These are phyloP conservation scores for Sycophila sp. DNA, from an alignment of 1,140 invertebrate species.

Conservation along the genomic window DNA sequence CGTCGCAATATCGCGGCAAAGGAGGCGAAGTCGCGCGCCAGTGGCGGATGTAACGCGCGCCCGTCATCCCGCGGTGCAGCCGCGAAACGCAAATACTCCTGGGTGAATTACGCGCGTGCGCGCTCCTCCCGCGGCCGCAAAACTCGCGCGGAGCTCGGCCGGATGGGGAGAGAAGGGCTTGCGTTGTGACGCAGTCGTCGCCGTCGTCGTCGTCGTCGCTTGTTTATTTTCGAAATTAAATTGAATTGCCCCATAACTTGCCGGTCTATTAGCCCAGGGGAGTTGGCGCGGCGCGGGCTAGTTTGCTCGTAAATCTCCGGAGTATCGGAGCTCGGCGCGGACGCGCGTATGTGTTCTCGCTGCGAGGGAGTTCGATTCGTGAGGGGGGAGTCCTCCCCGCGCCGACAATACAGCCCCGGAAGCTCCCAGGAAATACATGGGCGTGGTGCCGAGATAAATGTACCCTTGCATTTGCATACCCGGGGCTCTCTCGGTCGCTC, in stretches of 20 bases:
- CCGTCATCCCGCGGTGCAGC: too few relatives aligned
- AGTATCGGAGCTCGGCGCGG: slow-evolving; percentile 50
- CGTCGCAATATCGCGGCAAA: too few relatives aligned
- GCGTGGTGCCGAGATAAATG: slow-evolving; percentile 62
- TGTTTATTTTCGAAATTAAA: slow-evolving; percentile 64
- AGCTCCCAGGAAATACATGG: slow-evolving; percentile 61
- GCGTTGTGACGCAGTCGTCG: slow-evolving; percentile 17
- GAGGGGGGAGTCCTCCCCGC: too few relatives aligned
- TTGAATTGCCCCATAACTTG: slow-evolving; percentile 63
- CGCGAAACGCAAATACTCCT: not conserved
- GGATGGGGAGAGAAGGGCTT: not conserved
- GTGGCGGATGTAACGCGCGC: too few relatives aligned
- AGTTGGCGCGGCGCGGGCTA: slow-evolving; percentile 44
- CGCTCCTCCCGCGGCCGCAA: too few relatives aligned
- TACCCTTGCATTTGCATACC: slow-evolving; percentile 62
- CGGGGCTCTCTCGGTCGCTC: slow-evolving; percentile 42
- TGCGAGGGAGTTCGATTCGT: slow-evolving; percentile 53
- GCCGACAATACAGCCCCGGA: slow-evolving; percentile 57
- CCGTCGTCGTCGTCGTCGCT: slow-evolving; percentile 47
- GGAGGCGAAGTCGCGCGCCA: too few relatives aligned
- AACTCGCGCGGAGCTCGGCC: too few relatives aligned
- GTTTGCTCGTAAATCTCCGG: slow-evolving; percentile 61
- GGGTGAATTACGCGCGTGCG: not conserved
- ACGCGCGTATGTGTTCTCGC: slow-evolving; percentile 25
- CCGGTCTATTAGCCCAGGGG: slow-evolving; percentile 60